Evolutionary conservation across 2,888 invertebrate species (phyloP).

Genomic region (Phengaris alcon): DNA sequence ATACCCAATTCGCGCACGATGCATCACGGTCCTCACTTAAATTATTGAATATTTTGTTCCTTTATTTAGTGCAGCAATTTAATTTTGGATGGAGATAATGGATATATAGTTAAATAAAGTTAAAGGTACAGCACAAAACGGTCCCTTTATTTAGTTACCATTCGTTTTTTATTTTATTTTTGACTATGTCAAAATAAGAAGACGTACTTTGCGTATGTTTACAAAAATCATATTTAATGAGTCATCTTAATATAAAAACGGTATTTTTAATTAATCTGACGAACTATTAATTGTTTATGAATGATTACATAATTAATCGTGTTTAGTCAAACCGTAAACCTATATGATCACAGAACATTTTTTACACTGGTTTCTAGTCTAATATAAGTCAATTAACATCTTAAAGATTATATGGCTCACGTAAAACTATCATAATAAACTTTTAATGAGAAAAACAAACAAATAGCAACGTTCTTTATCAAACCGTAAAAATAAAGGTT

Average conservation of each 20-base stretch:
- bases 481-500: background rate
- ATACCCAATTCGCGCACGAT: too few species aligned
- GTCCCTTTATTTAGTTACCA: too few species aligned
- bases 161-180: background rate
- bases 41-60: too few species aligned
- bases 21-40: too few species aligned
- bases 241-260: background rate
- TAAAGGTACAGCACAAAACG: too few species aligned
- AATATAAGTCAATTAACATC: background rate
- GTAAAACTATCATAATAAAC: conserved; percentile 1
- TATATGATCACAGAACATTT: background rate
- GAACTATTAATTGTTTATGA: background rate
- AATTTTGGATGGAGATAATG: too few species aligned
- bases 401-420: background rate
- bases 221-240: background rate
- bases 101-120: too few species aligned
- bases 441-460: conserved; percentile 11
- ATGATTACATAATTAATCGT: background rate
- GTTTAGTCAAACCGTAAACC: background rate
- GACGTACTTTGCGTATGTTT: background rate
- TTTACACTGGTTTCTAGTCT: background rate
- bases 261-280: background rate
- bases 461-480: background rate
- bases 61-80: too few species aligned
- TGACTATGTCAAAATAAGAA: background rate